Evolutionary conservation across 1,140 invertebrate species (phyloP).

Genomic region (Choristoneura fumiferana): DNA sequence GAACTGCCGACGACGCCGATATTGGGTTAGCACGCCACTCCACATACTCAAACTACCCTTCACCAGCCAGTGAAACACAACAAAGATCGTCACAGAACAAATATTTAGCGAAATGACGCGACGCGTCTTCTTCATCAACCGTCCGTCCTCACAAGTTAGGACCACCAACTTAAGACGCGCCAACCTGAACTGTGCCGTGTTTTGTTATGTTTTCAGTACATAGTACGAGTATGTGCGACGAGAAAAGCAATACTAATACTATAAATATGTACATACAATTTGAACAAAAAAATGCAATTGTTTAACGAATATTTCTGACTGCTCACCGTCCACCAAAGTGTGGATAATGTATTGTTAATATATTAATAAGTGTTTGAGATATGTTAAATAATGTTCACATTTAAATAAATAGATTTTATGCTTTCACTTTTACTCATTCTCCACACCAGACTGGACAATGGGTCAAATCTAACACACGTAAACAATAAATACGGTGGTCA

Average conservation of each 20-base stretch:
- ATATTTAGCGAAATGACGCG: neutral
- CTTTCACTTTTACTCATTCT: too few relatives aligned
- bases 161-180: neutral
- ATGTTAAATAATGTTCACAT: too few relatives aligned
- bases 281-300: neutral
- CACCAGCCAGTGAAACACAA: constrained; percentile 42
- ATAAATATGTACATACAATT: neutral
- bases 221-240: neutral
- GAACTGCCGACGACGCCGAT: constrained; percentile 83
- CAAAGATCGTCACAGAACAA: constrained; percentile 23
- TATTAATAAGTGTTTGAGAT: too few relatives aligned
- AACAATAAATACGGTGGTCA: too few relatives aligned
- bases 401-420: too few relatives aligned
- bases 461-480: too few relatives aligned
- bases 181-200: neutral
- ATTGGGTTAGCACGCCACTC: constrained; percentile 54
- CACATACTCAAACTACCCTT: constrained; percentile 52
- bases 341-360: too few relatives aligned
- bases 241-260: neutral
- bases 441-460: too few relatives aligned
- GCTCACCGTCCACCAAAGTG: too few relatives aligned
- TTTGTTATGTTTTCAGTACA: neutral
- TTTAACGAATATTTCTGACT: neutral
- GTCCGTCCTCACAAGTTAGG: neutral
- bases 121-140: neutral